phyloP scores from a whole-genome alignment of 2,888 invertebrate genomes.

The Callosobruchus maculatus region DNA sequence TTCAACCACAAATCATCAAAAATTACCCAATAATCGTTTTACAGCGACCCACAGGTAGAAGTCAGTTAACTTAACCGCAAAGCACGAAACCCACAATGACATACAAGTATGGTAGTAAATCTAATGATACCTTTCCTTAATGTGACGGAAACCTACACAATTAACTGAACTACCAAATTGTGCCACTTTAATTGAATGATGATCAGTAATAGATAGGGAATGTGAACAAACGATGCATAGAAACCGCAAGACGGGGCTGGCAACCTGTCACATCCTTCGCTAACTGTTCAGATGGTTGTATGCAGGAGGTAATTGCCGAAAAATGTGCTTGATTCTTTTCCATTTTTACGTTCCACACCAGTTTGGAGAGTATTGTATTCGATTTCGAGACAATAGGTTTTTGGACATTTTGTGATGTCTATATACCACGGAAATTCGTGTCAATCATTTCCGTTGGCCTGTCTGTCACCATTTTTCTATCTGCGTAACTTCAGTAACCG shows the following conservation, averaged over 20 bases:
- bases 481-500: no score
- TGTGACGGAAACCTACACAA: neutral
- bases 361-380: no score
- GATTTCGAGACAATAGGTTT: no score
- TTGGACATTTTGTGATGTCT: no score
- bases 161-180: neutral
- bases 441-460: no score
- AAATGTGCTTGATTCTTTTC: no score
- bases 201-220: neutral
- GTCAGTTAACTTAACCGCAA: neutral
- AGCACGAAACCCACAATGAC: neutral
- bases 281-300: neutral
- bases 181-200: neutral
- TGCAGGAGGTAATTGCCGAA: no score
- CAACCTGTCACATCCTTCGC: neutral
- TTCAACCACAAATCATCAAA: neutral
- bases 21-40: neutral
- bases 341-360: no score
- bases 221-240: neutral
- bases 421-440: no score
- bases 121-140: slow-evolving; percentile 1
- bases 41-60: neutral
- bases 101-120: slow-evolving; percentile 1
- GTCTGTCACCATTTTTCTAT: no score
- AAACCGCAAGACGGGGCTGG: neutral